These are phyloP conservation scores for Aegypius monachus DNA, from an alignment of 2,113 vertebrate species.

Conservation along the genomic window DNA sequence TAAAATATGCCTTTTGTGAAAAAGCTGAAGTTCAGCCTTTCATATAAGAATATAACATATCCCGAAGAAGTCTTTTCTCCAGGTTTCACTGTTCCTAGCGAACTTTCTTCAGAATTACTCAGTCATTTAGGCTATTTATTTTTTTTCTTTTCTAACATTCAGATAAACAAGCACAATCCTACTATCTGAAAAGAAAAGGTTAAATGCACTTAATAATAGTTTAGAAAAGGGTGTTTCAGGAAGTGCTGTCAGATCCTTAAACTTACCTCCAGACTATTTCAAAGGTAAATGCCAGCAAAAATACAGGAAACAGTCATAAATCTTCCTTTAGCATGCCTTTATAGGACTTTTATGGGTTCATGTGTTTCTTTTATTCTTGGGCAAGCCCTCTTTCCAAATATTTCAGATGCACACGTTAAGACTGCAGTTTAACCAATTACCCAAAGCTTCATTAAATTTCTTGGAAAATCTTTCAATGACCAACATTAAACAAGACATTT, in stretches of 20 bases:
- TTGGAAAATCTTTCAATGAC: background rate
- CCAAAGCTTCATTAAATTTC: background rate
- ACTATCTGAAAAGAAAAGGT: background rate
- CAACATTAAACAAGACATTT: background rate
- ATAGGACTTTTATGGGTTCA: background rate
- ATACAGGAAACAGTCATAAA: background rate
- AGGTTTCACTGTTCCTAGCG: background rate
- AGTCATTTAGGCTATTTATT: background rate
- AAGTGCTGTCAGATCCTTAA: background rate
- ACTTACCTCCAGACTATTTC: constrained; percentile 7
- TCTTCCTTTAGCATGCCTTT: background rate
- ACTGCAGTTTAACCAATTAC: background rate
- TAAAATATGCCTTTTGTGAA: background rate
- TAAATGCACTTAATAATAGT: background rate
- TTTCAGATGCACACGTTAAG: background rate
- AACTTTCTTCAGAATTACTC: background rate
- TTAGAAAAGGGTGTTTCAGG: background rate
- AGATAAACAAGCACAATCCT: background rate
- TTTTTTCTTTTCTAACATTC: background rate
- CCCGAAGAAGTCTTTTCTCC: background rate
- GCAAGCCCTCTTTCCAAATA: background rate
- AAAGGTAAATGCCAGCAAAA: constrained; percentile 22
- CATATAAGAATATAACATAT: background rate
- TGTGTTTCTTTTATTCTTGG: background rate
- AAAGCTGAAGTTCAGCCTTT: background rate